Base-by-base conservation (phyloP, 92 coral and sea anemone species). In the Anthopleura xanthogrammica region DNA sequence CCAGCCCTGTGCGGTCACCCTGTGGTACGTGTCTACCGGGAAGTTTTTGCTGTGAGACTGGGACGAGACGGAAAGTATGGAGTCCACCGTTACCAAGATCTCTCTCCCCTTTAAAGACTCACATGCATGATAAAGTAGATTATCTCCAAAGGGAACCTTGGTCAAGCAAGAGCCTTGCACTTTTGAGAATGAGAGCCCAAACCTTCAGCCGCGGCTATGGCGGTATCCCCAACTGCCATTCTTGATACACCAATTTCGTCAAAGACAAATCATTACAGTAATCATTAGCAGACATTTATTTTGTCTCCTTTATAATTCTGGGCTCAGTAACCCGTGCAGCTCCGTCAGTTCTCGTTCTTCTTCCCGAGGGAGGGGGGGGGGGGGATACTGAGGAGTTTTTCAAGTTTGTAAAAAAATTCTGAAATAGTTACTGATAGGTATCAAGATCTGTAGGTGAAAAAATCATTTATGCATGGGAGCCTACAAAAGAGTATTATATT, bases 111-210 rank as follows among this genome's bases (percentile, higher is more conserved):
- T 66, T 78, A 23, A 91, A 87, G 84, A 87, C 78, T 66, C 86
- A 85, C n/a, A 22, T 82, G 16, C 46, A n/a, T 75, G 92, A 87
- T 48, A 93, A 91, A 78, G 87, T 85, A 16, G 94, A 88, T 5
- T 71, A 84, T 40, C 86, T 89, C 14, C 75, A 82, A 2, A 58
- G 86, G 10, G 77, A 73, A 24, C 95, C 92, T 8, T 91, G 94
- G 95, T 93, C 97, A 20, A 82, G 87, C 17, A 93, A 91, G 76
- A 93, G 97, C 62, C 88, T 93, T 56, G 97, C 92, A 19, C 88
- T 91, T 60, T 80, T 93, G 50, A 86, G 97, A 77, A 88, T 93
- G 93, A 83, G 97, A 72, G 97, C 97, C 16, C 91, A 91, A 36
- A 85, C 72, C 16, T 91, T 85, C 75, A 79, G 75, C 79, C 87